Percentiles rank a stretch among this genome's conserved stretches.
Conservation (phyloP, 2,113 vertebrate genomes). For the Planiliza haematocheilus region DNA sequence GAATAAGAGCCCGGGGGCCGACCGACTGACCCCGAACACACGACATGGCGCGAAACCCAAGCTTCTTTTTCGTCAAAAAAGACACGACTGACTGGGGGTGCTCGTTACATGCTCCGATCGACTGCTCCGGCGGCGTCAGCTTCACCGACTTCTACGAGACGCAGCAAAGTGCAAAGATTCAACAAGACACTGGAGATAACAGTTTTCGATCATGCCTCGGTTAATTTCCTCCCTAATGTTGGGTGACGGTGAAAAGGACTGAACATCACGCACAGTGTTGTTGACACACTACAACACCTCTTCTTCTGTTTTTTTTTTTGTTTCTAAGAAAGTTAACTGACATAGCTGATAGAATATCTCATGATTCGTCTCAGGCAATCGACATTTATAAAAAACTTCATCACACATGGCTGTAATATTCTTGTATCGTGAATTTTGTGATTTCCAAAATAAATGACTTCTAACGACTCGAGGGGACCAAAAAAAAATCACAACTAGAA, state of each 20-base stretch:
- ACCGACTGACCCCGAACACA: slow-evolving; percentile 47
- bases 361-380: slow-evolving; percentile 57
- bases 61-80: slow-evolving; percentile 50
- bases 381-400: slow-evolving; percentile 46
- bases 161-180: slow-evolving; percentile 70
- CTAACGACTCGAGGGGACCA: background rate
- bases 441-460: slow-evolving; percentile 31
- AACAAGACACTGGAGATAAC: slow-evolving; percentile 67
- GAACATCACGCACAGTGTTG: slow-evolving; percentile 69
- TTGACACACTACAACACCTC: slow-evolving; percentile 61
- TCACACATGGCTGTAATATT: slow-evolving; percentile 60
- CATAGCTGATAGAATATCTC: slow-evolving; percentile 53
- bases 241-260: slow-evolving; percentile 62
- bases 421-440: slow-evolving; percentile 29
- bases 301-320: slow-evolving; percentile 39
- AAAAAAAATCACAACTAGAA: background rate
- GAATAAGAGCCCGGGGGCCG: slow-evolving; percentile 49
- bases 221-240: slow-evolving; percentile 52
- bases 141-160: slow-evolving; percentile 42
- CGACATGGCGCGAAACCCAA: slow-evolving; percentile 48
- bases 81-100: slow-evolving; percentile 62
- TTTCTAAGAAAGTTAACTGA: slow-evolving; percentile 55
- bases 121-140: slow-evolving; percentile 27
- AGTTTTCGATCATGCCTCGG: slow-evolving; percentile 61
- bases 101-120: slow-evolving; percentile 58